phyloP scores from a whole-genome alignment of 2,797 vertebrate genomes.

The Lithobates pipiens region DNA sequence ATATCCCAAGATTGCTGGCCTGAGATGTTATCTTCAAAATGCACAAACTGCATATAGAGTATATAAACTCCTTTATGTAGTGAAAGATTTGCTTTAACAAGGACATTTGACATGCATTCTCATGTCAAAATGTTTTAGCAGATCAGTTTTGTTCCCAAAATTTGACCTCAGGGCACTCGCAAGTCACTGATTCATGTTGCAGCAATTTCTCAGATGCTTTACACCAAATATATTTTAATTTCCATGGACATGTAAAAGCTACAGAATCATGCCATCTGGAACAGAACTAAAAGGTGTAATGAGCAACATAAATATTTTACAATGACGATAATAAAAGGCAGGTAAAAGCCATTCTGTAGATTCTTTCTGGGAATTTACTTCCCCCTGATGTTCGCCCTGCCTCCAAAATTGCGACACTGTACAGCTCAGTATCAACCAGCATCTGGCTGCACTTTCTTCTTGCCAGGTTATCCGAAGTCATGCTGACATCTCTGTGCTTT shows the following conservation, averaged over 20 bases:
- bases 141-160: not conserved
- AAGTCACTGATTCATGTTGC: not conserved
- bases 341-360: not conserved
- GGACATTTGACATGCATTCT: not conserved
- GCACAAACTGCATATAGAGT: too few species aligned
- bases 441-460: constrained; percentile 6
- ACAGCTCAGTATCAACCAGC: constrained; percentile 4
- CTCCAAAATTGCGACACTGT: not conserved
- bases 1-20: too few species aligned
- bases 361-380: not conserved
- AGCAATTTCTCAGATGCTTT: not conserved
- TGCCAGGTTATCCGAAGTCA: constrained; percentile 13
- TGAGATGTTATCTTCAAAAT: too few species aligned
- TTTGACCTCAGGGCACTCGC: not conserved
- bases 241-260: not conserved
- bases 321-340: not conserved
- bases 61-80: not conserved
- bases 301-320: not conserved
- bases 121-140: not conserved
- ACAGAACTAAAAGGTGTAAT: not conserved
- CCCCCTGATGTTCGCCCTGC: not conserved
- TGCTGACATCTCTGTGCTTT: constrained; percentile 2
- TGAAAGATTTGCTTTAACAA: not conserved
- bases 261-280: not conserved
- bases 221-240: not conserved